phyloP scores from a whole-genome alignment of 1,140 invertebrate genomes.

The Oedothorax gibbosus region DNA sequence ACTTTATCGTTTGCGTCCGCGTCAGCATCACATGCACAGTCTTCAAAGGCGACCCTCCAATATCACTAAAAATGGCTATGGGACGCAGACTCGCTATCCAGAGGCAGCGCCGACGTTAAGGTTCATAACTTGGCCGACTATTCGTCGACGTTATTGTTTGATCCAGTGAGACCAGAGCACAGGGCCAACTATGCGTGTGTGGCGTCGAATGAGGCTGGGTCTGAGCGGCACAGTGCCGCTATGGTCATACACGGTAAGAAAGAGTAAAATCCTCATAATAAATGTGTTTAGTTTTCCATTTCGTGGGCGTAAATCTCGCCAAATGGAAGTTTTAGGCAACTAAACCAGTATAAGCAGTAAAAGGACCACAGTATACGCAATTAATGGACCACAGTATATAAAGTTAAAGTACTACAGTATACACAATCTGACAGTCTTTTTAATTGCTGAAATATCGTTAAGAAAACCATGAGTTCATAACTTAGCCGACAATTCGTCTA shows the following conservation, averaged over 20 bases:
- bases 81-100: conserved; percentile 75
- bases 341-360: too few relatives aligned
- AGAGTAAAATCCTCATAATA: too few relatives aligned
- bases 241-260: conserved; percentile 83
- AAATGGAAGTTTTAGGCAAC: too few relatives aligned
- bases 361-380: too few relatives aligned
- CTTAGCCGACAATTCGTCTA: conserved; percentile 63
- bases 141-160: conserved; percentile 64
- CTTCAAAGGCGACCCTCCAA: conserved; percentile 81
- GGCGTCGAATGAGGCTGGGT: conserved; percentile 75
- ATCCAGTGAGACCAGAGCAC: conserved; percentile 70
- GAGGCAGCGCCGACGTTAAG: conserved; percentile 37
- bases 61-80: conserved; percentile 82
- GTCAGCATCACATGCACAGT: conserved; percentile 83
- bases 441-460: too few relatives aligned
- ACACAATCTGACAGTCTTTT: too few relatives aligned
- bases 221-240: conserved; percentile 73
- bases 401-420: too few relatives aligned
- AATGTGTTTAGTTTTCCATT: too few relatives aligned
- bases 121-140: conserved; percentile 62
- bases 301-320: too few relatives aligned
- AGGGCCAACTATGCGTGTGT: conserved; percentile 80
- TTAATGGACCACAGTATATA: too few relatives aligned
- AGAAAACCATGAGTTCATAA: conserved; percentile 60
- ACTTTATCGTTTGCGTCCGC: too few relatives aligned